Percentiles rank a stretch among this genome's conserved stretches.
These are phyloP conservation scores for Autographa pulchrina DNA, from an alignment of 2,888 invertebrate genomes.

Conservation along the genomic window DNA sequence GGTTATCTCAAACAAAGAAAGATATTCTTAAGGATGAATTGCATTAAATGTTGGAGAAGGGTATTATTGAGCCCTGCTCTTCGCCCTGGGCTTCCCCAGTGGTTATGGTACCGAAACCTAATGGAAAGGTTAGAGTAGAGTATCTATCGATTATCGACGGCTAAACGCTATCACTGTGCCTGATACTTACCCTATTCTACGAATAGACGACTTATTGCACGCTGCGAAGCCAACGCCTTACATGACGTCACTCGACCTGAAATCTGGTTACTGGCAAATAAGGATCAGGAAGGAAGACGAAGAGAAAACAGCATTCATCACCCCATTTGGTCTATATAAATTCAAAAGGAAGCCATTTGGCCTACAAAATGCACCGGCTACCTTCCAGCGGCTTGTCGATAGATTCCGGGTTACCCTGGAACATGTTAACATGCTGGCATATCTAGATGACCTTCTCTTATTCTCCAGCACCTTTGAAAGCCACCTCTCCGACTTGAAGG, in stretches of 20 bases:
- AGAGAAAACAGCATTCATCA: conserved; percentile 26
- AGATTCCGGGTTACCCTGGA: conserved; percentile 16
- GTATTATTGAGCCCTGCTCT: conserved; percentile 12
- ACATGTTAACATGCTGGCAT: conserved; percentile 13
- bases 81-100: conserved; percentile 70
- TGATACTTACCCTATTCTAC: conserved; percentile 22
- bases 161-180: conserved; percentile 19
- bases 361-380: conserved; percentile 63
- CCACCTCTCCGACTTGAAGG: conserved; percentile 10
- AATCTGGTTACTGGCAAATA: conserved; percentile 24
- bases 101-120: conserved; percentile 68
- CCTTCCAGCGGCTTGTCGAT: conserved; percentile 56
- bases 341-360: conserved; percentile 67
- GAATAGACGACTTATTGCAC: conserved; percentile 20
- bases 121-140: conserved; percentile 56
- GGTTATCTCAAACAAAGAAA: conserved; percentile 10
- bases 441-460: conserved; percentile 17
- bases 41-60: conserved; percentile 3
- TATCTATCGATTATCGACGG: conserved; percentile 62
- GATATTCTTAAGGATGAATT: conserved; percentile 11
- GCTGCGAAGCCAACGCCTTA: conserved; percentile 12
- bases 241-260: conserved; percentile 21
- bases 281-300: conserved; percentile 9
- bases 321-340: conserved; percentile 58
- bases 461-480: conserved; percentile 3